phyloP scores from a whole-genome alignment of 1,140 invertebrate species.

The Drosophila pseudoananassae region DNA sequence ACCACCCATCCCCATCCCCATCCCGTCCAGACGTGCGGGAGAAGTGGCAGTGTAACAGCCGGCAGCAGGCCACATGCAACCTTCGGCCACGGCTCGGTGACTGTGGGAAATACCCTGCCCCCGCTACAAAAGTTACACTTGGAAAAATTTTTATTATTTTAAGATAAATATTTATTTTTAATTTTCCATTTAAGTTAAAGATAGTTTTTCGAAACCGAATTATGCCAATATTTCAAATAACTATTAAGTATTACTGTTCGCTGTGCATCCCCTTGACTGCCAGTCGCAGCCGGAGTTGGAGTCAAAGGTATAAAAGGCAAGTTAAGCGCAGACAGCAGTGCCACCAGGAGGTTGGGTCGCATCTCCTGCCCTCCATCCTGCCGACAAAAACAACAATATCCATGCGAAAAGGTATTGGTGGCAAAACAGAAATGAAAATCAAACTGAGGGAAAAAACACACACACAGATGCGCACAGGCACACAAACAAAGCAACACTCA shows the following conservation, averaged over 20 bases:
- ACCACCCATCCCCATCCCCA: conserved; percentile 4
- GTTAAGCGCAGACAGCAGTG: conserved; percentile 57
- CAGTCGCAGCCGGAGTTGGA: conserved; percentile 25
- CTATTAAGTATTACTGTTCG: not conserved
- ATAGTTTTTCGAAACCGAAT: not conserved
- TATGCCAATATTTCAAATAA: not conserved
- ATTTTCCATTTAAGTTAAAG: too few species aligned
- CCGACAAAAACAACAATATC: conserved; percentile 54
- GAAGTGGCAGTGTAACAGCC: conserved; percentile 52
- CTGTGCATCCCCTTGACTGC: conserved; percentile 17
- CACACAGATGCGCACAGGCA: conserved; percentile 27
- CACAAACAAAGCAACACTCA: conserved; percentile 32
- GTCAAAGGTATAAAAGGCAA: conserved; percentile 51
- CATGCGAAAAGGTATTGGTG: conserved; percentile 72
- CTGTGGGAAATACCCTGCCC: conserved; percentile 37
- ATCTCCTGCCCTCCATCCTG: conserved; percentile 31
- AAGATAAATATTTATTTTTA: not conserved
- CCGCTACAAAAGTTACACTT: conserved; percentile 7
- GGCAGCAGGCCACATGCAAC: conserved; percentile 62
- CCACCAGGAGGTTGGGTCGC: conserved; percentile 35
- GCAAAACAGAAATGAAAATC: conserved; percentile 77
- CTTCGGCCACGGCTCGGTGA: conserved; percentile 45
- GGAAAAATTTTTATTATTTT: not conserved
- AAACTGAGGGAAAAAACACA: conserved; percentile 57
- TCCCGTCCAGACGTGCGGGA: conserved; percentile 24